A percentile compares a stretch with the other conserved stretches of the same genome.
These are phyloP conservation scores for Conomelus anceps DNA, from an alignment of 2,888 invertebrate species.

Conservation along the genomic window DNA sequence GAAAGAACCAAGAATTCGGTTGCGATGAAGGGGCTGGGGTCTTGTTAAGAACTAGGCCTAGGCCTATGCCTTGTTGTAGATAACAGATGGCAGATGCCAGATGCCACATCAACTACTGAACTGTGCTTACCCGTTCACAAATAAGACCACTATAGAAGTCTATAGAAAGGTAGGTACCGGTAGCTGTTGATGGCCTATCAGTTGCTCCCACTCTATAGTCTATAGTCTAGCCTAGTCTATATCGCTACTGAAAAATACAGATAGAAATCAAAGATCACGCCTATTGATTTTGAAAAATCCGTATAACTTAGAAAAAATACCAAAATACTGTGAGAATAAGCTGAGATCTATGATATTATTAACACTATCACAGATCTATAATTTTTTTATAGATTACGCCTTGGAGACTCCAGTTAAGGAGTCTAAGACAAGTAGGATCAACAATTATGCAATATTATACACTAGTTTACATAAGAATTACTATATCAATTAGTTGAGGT, in stretches of 20 bases:
- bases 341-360: not conserved
- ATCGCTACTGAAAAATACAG: not conserved
- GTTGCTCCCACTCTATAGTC: not conserved
- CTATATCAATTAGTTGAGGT: too few relatives aligned
- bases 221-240: too few relatives aligned
- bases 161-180: not conserved
- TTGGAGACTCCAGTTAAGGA: too few relatives aligned
- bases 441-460: too few relatives aligned
- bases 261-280: not conserved
- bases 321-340: not conserved
- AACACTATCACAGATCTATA: too few relatives aligned
- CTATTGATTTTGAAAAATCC: not conserved
- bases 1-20: not conserved
- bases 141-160: not conserved
- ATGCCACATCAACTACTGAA: too few relatives aligned
- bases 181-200: not conserved
- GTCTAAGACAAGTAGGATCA: too few relatives aligned
- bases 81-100: not conserved
- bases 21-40: not conserved
- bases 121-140: not conserved
- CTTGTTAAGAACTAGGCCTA: not conserved
- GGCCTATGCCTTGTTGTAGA: not conserved
- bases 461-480: too few relatives aligned
- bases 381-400: too few relatives aligned
- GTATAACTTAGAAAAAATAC: too few relatives aligned